Evolutionary conservation across 1,140 invertebrate species (phyloP).

Genomic region (Trachymyrmex septentrionalis): DNA sequence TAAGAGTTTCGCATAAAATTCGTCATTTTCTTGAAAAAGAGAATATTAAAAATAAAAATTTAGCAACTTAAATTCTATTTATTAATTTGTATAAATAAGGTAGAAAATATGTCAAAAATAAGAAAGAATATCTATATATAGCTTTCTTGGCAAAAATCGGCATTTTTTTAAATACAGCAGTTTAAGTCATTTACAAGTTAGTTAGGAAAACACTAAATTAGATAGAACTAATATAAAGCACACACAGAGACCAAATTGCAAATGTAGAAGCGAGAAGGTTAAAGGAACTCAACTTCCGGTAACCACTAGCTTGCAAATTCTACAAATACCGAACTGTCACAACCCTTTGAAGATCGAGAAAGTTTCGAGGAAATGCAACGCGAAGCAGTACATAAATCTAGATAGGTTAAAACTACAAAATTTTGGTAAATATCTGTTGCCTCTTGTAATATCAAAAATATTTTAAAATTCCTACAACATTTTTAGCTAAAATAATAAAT

Average conservation of each 20-base stretch:
- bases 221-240: conserved; percentile 2
- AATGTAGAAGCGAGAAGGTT: conserved; percentile 1
- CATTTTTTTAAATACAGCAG: background rate
- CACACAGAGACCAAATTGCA: background rate
- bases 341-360: conserved; percentile 12
- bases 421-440: background rate
- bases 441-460: background rate
- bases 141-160: background rate
- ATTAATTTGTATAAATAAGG: background rate
- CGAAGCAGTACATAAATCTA: background rate
- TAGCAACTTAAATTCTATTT: background rate
- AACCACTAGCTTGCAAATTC: conserved; percentile 29
- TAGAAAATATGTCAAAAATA: background rate
- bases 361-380: conserved; percentile 20
- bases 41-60: background rate
- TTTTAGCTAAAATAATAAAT: background rate
- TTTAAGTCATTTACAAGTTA: background rate
- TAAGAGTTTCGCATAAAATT: background rate
- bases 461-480: background rate
- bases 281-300: conserved; percentile 34
- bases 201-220: conserved; percentile 19
- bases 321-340: conserved; percentile 36
- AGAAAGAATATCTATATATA: background rate
- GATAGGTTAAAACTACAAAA: background rate
- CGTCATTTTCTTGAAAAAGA: background rate